A percentile compares a stretch with the other conserved stretches of the same genome.
phyloP scores from a whole-genome alignment of 2,888 invertebrate genomes.

The Leptarthrus brevirostris region DNA sequence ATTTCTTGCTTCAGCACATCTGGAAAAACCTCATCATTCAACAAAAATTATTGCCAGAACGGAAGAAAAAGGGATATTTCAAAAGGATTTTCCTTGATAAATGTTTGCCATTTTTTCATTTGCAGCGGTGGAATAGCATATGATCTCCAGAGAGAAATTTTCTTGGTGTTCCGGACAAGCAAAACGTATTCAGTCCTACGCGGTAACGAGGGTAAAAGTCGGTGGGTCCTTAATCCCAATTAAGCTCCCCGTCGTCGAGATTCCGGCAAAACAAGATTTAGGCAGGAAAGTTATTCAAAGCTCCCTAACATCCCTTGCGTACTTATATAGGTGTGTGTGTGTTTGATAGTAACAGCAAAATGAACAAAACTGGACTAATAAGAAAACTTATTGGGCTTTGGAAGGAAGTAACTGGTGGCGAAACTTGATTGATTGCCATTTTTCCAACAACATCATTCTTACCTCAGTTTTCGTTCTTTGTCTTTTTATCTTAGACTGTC shows the following conservation, averaged over 20 bases:
- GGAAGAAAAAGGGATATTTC: too few relatives aligned
- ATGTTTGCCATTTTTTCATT: too few relatives aligned
- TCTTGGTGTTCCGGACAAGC: too few relatives aligned
- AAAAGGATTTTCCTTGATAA: too few relatives aligned
- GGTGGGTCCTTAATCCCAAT: neutral
- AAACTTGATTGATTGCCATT: slow-evolving; percentile 30
- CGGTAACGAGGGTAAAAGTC: neutral
- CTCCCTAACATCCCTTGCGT: neutral
- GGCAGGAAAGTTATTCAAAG: neutral
- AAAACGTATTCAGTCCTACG: neutral
- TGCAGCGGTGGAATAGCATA: too few relatives aligned
- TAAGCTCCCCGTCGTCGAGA: neutral
- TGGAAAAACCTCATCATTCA: too few relatives aligned
- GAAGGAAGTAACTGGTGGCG: neutral
- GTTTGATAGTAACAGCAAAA: too few relatives aligned
- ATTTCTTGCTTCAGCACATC: too few relatives aligned
- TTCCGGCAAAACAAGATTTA: neutral
- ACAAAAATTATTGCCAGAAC: too few relatives aligned
- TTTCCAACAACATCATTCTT: neutral
- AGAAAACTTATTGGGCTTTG: too few relatives aligned
- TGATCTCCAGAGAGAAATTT: too few relatives aligned
- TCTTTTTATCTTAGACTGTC: neutral
- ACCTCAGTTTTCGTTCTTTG: neutral
- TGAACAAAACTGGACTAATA: too few relatives aligned
- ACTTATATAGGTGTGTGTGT: neutral